Base-by-base conservation (phyloP, 2,888 invertebrate species). In the Aricia artaxerxes region DNA sequence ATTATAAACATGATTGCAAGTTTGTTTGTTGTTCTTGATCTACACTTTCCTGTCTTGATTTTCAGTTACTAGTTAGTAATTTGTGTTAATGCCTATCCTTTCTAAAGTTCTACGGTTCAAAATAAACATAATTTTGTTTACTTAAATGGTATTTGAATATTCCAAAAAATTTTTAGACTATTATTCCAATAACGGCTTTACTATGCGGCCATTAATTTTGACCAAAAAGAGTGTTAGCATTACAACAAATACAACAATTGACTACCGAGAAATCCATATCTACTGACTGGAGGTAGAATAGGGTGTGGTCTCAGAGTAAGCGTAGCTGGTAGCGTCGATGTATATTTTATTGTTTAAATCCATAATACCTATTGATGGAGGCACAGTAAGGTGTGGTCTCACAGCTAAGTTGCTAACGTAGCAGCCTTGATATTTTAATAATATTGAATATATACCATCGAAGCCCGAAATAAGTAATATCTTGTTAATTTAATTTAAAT, bases 201-300 rank as follows among this genome's bases (percentile, higher is more conserved):
- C 24, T 57, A 1, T 57, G 13, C 16, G 9, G 49, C 13, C 73
- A 73, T 73, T 73, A 73, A 16, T 53, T 44, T 49, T 49, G 49
- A 49, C 75, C 49, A 75, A 31, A 44, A 73, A 31, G 11, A 49
- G 57, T 53, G 76, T 76, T 76, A 35, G 53, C 35, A 53, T 76
- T 57, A 60, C 73, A 78, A 78, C 72, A 78, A 78, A 78, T 73
- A 40, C 57, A 78, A 78, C 73, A 78, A 73, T 73, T 81, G 79
- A 79, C 81, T 81, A 80, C 80, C 79, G 79, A 81, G 81, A 80
- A 80, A 80, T 81, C 79, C 78, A 78, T 79, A 80, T 81, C 80
- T 80, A 44, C 44, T 77, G 53, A 79, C 79, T 79, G 69, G 80
- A 78, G 78, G 73, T 73, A 53, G 44, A 49, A 35, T 38, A 73